These are phyloP conservation scores for Collichthys lucidus DNA, from an alignment of 2,113 vertebrate genomes.

Conservation along the genomic window DNA sequence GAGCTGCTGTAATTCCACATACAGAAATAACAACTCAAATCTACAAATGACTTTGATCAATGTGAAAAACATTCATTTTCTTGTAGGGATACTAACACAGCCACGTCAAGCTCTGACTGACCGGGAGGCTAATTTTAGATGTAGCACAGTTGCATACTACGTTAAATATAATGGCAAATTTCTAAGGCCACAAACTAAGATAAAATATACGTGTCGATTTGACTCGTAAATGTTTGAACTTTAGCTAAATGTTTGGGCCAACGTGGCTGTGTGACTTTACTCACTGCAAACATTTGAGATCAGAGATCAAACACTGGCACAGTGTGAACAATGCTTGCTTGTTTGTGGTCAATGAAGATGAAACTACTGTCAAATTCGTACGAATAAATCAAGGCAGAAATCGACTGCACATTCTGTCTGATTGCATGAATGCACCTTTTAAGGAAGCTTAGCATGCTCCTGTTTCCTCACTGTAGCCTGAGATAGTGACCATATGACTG, in stretches of 20 bases:
- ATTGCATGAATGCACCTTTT: neutral
- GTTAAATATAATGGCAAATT: neutral
- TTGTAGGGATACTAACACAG: neutral
- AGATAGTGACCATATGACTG: conserved; percentile 5
- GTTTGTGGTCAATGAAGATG: neutral
- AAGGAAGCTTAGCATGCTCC: neutral
- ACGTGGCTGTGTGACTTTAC: neutral
- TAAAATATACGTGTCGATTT: neutral
- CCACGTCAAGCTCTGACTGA: neutral
- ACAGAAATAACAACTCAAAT: neutral
- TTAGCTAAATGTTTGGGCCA: neutral
- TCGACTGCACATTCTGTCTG: neutral
- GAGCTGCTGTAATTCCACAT: neutral
- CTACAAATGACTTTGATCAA: neutral
- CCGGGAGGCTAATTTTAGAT: neutral
- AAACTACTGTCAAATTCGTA: neutral
- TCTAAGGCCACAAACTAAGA: neutral
- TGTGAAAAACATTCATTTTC: neutral
- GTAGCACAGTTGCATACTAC: neutral
- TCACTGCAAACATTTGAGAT: neutral
- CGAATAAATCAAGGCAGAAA: neutral
- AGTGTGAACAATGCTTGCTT: neutral
- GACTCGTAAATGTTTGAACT: neutral
- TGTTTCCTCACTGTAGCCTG: neutral
- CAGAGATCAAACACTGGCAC: no score